phyloP scores from a whole-genome alignment of 2,797 vertebrate species.

The Gobionotothen gibberifrons region DNA sequence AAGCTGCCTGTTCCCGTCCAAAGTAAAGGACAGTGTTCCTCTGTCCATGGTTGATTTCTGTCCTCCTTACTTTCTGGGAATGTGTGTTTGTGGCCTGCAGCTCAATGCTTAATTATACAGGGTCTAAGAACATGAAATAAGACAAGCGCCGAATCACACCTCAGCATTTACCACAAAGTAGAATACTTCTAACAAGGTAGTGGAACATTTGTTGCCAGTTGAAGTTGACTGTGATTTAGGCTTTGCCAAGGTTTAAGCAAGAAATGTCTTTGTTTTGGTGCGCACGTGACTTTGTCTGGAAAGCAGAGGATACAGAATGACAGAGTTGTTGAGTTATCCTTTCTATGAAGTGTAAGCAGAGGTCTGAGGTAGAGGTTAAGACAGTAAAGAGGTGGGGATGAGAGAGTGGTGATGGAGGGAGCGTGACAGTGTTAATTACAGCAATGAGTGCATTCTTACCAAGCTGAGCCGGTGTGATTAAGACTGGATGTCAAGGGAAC shows the following conservation, averaged over 20 bases:
- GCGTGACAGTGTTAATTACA: slow-evolving; percentile 64
- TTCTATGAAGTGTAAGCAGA: slow-evolving; percentile 27
- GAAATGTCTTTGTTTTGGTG: slow-evolving; percentile 13
- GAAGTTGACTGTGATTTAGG: background rate
- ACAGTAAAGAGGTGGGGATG: slow-evolving; percentile 12
- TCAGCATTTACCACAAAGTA: slow-evolving; percentile 38
- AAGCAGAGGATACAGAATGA: slow-evolving; percentile 1
- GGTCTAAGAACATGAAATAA: slow-evolving; percentile 37
- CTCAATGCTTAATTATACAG: slow-evolving; percentile 5
- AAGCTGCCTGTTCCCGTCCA: background rate
- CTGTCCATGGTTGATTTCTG: background rate
- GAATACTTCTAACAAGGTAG: background rate
- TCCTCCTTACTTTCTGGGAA: background rate
- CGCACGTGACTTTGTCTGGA: background rate
- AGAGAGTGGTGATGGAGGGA: slow-evolving; percentile 29
- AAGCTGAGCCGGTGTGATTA: slow-evolving; percentile 72
- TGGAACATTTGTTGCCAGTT: background rate
- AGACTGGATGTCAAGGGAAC: slow-evolving; percentile 70
- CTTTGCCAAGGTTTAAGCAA: background rate
- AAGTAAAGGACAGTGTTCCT: background rate
- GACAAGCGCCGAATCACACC: slow-evolving; percentile 47
- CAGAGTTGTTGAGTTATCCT: slow-evolving; percentile 13
- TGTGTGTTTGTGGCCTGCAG: background rate
- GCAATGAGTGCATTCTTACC: slow-evolving; percentile 62
- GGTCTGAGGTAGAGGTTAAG: slow-evolving; percentile 48